Percentiles rank a stretch among this genome's conserved stretches.
These are phyloP conservation scores for Ciconia boyciana DNA, from an alignment of 2,113 vertebrate genomes.

Conservation along the genomic window DNA sequence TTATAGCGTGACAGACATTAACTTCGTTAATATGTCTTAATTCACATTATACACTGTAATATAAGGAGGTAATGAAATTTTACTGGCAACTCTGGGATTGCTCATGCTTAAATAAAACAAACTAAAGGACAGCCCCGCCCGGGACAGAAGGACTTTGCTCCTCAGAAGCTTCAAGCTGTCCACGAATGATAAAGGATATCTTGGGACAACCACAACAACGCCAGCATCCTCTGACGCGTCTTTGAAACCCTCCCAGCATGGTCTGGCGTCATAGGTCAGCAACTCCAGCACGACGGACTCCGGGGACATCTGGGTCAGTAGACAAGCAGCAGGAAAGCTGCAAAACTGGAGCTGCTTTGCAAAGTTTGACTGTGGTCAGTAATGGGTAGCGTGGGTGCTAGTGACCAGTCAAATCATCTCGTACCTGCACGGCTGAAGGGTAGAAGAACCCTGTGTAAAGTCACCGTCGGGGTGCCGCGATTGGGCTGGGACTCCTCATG, in stretches of 20 bases:
- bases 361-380: fast-evolving
- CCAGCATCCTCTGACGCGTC: fast-evolving
- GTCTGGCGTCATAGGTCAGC: too few species aligned
- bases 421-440: fast-evolving
- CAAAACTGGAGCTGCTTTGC: not conserved
- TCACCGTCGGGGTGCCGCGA: not conserved
- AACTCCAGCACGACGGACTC: too few species aligned
- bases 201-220: not conserved
- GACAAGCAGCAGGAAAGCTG: too few species aligned
- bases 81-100: not conserved
- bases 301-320: not conserved
- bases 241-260: not conserved
- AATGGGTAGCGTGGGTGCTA: fast-evolving
- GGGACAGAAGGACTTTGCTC: fast-evolving
- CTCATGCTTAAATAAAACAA: not conserved
- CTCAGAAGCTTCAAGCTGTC: not conserved
- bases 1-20: too few species aligned
- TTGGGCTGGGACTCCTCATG: not conserved
- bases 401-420: fast-evolving
- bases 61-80: not conserved
- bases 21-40: not conserved
- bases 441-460: fast-evolving
- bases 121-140: not conserved
- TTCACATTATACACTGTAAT: fast-evolving
- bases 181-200: not conserved